Evolutionary conservation across 1,140 invertebrate species (phyloP).

Genomic region (Tetramorium parvispinum): DNA sequence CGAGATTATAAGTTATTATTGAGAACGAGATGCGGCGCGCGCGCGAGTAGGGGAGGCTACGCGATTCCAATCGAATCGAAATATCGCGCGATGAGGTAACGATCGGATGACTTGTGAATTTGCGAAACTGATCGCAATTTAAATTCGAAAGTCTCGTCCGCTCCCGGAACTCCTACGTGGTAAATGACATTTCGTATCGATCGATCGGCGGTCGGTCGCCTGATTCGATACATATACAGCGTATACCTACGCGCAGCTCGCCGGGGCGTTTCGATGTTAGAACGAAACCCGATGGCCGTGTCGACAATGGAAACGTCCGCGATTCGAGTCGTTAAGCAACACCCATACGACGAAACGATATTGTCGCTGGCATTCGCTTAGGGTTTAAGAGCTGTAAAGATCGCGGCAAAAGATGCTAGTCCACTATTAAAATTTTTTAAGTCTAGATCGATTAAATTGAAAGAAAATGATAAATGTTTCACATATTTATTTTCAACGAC

Average conservation of each 20-base stretch:
- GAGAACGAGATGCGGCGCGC: neutral
- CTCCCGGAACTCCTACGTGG: conserved; percentile 72
- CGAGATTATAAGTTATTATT: conserved; percentile 21
- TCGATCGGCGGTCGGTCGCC: conserved; percentile 46
- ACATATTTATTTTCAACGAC: neutral
- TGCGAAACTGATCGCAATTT: conserved; percentile 73
- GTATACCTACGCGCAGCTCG: conserved; percentile 29
- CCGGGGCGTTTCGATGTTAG: conserved; percentile 50
- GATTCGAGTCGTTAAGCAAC: conserved; percentile 50
- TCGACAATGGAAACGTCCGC: conserved; percentile 58
- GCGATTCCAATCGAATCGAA: conserved; percentile 51
- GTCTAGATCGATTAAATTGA: neutral
- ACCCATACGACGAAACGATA: conserved; percentile 28
- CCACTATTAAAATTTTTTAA: neutral
- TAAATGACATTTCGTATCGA: conserved; percentile 73
- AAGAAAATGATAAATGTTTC: neutral
- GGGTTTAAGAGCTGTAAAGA: neutral
- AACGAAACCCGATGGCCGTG: conserved; percentile 44
- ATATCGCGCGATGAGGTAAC: conserved; percentile 65
- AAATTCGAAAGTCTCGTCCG: conserved; percentile 76
- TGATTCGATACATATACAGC: conserved; percentile 28
- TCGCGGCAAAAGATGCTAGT: neutral
- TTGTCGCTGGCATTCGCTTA: conserved; percentile 23
- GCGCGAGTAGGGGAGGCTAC: neutral
- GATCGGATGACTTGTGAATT: conserved; percentile 70